Conservation (phyloP, 2,113 vertebrate genomes). For the Catagonus wagneri region DNA sequence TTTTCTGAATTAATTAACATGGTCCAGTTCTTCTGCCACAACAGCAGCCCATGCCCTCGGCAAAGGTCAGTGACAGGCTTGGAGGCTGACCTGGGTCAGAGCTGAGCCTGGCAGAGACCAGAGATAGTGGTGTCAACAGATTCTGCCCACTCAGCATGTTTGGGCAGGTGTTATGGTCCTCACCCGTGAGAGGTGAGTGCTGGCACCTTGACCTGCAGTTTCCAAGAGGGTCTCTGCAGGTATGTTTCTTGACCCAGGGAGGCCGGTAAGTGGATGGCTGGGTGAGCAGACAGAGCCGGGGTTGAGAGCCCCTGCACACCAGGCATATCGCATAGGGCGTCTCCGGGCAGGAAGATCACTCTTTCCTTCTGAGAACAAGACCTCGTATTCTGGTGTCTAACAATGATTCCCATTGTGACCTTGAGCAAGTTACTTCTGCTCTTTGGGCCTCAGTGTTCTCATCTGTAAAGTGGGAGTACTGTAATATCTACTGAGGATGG, state of each 20-base stretch:
- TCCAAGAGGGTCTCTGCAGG: background rate
- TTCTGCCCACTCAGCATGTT: fast-evolving
- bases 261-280: fast-evolving
- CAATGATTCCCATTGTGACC: background rate
- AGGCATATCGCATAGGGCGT: fast-evolving
- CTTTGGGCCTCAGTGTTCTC: background rate
- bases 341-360: background rate
- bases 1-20: too few relatives aligned
- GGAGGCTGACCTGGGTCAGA: background rate
- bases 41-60: background rate
- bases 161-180: too few relatives aligned
- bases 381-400: background rate
- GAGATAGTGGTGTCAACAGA: too few relatives aligned
- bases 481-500: fast-evolving
- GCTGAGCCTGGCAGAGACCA: background rate
- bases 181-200: fast-evolving
- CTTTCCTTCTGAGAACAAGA: background rate
- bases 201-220: fast-evolving
- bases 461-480: background rate
- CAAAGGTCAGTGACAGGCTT: background rate
- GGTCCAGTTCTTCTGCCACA: background rate
- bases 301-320: fast-evolving
- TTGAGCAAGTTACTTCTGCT: too few relatives aligned
- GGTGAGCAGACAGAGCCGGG: fast-evolving
- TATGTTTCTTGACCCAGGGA: fast-evolving